phyloP scores from a whole-genome alignment of 2,113 vertebrate genomes.

The Ctenodactylus gundi region DNA sequence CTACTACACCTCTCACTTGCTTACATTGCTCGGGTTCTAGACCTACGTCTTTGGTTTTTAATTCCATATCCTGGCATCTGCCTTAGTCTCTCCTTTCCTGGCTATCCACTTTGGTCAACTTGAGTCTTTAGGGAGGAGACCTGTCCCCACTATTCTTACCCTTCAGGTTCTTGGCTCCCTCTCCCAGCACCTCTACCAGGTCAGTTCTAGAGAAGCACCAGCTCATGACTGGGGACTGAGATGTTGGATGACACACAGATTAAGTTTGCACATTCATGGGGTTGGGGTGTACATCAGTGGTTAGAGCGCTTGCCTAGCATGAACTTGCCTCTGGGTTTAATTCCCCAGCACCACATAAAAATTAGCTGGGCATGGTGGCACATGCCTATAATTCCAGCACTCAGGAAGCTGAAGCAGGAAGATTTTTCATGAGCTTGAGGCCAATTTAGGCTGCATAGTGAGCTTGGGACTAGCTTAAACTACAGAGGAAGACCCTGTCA shows the following conservation, averaged over 20 bases:
- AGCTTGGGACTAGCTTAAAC: no score
- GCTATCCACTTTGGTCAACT: background rate
- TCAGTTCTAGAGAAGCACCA: background rate
- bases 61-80: background rate
- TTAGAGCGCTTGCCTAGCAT: no score
- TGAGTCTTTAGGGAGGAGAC: background rate
- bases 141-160: background rate
- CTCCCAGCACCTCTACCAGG: no score
- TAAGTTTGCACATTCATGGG: background rate
- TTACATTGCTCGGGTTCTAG: background rate
- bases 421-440: no score
- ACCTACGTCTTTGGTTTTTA: background rate
- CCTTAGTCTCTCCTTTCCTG: background rate
- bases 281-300: no score
- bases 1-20: background rate
- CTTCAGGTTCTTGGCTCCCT: background rate
- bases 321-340: no score
- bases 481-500: no score
- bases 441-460: no score
- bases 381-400: no score
- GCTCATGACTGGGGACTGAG: background rate
- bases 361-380: no score
- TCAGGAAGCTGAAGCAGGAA: no score
- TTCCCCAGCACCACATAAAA: no score
- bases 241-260: fast-evolving